These are phyloP conservation scores for Columba janthina DNA, from an alignment of 2,113 vertebrate genomes.

Conservation along the genomic window DNA sequence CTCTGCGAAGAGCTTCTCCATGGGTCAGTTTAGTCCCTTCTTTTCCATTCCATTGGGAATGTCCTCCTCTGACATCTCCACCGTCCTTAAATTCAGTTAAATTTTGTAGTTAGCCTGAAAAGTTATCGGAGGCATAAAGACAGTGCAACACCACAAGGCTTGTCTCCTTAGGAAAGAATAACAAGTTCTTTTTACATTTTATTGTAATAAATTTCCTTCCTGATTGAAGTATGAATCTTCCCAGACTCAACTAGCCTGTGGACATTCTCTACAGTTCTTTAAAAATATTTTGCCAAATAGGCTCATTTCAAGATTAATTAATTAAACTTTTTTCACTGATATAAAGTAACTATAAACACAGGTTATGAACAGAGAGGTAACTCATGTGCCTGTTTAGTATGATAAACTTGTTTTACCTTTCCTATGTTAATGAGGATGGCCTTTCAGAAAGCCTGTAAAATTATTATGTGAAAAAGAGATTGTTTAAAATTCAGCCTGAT, in stretches of 20 bases:
- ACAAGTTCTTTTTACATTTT: not conserved
- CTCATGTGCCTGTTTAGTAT: not conserved
- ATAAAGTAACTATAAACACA: not conserved
- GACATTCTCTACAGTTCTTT: not conserved
- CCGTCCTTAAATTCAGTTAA: not conserved
- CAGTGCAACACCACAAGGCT: not conserved
- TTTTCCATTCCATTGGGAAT: not conserved
- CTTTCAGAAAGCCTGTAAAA: not conserved
- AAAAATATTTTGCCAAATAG: not conserved
- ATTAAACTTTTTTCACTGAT: rapidly evolving
- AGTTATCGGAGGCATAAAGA: not conserved
- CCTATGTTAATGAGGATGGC: not conserved
- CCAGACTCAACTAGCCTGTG: not conserved
- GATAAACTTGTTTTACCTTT: slow-evolving; percentile 17
- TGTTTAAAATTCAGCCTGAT: slow-evolving; percentile 27
- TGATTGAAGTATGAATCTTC: not conserved
- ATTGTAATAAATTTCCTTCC: not conserved
- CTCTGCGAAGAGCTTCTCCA: not conserved
- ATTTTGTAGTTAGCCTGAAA: not conserved
- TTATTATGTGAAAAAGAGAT: not conserved
- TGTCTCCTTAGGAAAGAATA: not conserved
- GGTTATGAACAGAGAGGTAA: not conserved
- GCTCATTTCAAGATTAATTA: not conserved
- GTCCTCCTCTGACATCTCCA: not conserved
- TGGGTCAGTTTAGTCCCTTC: not conserved